Conservation (phyloP, 2,113 vertebrate genomes). For the Hemiscyllium ocellatum region DNA sequence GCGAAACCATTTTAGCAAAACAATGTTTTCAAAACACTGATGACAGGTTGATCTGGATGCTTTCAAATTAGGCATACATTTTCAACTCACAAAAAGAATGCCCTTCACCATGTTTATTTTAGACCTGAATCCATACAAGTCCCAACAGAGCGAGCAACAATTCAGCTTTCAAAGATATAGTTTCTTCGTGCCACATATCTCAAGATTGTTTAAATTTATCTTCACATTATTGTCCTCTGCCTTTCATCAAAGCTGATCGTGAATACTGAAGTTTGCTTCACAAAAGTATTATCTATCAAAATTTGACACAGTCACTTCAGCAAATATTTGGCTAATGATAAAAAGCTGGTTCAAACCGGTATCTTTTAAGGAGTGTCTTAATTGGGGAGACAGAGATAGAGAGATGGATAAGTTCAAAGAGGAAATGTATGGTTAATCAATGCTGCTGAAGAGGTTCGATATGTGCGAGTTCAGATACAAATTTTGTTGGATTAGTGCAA, state of each 20-base stretch:
- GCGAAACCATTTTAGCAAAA: background rate
- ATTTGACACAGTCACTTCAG: no score
- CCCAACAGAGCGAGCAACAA: background rate
- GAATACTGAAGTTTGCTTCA: background rate
- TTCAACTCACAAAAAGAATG: background rate
- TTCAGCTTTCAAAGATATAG: background rate
- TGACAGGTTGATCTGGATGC: background rate
- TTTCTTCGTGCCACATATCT: background rate
- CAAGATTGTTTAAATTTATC: background rate
- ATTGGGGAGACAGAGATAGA: no score
- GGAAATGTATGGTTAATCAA: no score
- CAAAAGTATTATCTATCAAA: no score
- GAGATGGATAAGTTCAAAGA: no score
- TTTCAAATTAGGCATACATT: background rate
- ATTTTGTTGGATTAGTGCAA: no score
- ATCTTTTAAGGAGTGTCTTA: no score
- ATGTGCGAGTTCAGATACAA: no score
- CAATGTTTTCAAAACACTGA: background rate
- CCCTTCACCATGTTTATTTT: background rate
- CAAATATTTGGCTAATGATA: no score
- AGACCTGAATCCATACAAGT: background rate
- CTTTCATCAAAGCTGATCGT: background rate
- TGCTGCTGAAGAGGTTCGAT: no score
- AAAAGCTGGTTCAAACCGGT: no score
- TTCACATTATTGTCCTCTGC: background rate